Evolutionary conservation across 2,888 invertebrate species (phyloP).

Genomic region (Bugula neritina): DNA sequence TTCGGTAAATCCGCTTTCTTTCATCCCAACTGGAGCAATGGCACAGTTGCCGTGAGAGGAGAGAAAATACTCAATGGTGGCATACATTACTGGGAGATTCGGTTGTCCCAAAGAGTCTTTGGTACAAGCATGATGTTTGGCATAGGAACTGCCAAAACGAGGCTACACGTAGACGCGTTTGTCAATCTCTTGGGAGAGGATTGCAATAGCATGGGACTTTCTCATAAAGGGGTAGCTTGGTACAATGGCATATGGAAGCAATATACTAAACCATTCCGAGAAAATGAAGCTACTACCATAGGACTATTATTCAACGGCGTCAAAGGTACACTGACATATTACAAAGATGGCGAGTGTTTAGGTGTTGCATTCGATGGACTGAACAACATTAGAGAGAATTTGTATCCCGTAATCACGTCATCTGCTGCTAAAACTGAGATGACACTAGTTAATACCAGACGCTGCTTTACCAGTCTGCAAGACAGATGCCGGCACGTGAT

Average conservation of each 20-base stretch:
- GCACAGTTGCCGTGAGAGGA: constrained; percentile 67
- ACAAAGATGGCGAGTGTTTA: constrained; percentile 64
- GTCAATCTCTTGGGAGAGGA: constrained; percentile 69
- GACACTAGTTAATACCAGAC: constrained; percentile 60
- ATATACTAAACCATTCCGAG: constrained; percentile 65
- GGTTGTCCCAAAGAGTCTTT: constrained; percentile 62
- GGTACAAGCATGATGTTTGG: constrained; percentile 75
- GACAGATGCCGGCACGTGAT: constrained; percentile 59
- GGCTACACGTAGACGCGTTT: constrained; percentile 65
- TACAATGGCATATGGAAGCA: constrained; percentile 62
- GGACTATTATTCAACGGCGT: constrained; percentile 64
- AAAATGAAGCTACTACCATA: constrained; percentile 65
- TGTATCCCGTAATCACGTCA: constrained; percentile 67
- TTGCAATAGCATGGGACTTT: constrained; percentile 65
- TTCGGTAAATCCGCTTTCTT: constrained; percentile 61
- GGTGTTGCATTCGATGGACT: constrained; percentile 68
- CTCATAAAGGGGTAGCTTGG: constrained; percentile 68
- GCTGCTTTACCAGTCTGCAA: constrained; percentile 65
- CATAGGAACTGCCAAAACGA: constrained; percentile 59
- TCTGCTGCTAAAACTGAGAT: constrained; percentile 72
- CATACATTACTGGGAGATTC: constrained; percentile 64
- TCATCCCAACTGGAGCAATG: constrained; percentile 71
- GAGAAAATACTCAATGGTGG: constrained; percentile 62
- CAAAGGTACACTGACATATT: constrained; percentile 66
- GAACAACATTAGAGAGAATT: constrained; percentile 59